Evolutionary conservation across 1,140 invertebrate genomes (phyloP), one percentile per base, ranked within the genome.

Genomic region (Armadillidium nasatum): DNA sequence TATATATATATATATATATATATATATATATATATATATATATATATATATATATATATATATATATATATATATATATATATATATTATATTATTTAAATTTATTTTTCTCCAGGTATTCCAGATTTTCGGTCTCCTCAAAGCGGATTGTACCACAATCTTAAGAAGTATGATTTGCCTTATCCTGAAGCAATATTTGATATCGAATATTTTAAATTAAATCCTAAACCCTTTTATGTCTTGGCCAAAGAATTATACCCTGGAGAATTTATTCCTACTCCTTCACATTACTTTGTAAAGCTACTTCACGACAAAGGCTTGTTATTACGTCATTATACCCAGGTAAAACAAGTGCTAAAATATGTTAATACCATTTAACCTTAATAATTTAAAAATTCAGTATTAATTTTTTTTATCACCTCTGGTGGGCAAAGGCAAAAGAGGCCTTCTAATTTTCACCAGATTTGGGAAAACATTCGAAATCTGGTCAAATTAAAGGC

Each of bases 121-220:
- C 96, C 95, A 60, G 95, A 97, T 85, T 95, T 94, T 86, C 89
- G 96, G 19, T 95, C 93, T 44, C 94, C 94, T 7, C 92, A 91
- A 44, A 93, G 91, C 79, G 96, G 96, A 4, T 85, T 99, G 0
- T 99, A 98, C 86, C 89, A 93, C 83, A 97, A 97, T 85, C 87
- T 98, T 45, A 87, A 92, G 78, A 95, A 97, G 84, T 97, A 96
- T 83, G 91, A 95, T 82, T 87, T 98, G 67, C 94, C 94, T 0
- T 89, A 95, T 86, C 95, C 95, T n/a, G 91, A 95, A 83, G 92
- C 94, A n/a, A 95, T 98, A 81, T 97, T 98, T 86, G 94, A 97
- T 83, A 89, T 97, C 33, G 89, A 90, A 72, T 94, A 90, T 83
- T 95, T 95, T 80, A 85, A 88, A 78, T 86, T 88, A 81, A 92